These are phyloP conservation scores for Nemotelus pantherinus DNA, from an alignment of 2,888 invertebrate species.

Conservation along the genomic window DNA sequence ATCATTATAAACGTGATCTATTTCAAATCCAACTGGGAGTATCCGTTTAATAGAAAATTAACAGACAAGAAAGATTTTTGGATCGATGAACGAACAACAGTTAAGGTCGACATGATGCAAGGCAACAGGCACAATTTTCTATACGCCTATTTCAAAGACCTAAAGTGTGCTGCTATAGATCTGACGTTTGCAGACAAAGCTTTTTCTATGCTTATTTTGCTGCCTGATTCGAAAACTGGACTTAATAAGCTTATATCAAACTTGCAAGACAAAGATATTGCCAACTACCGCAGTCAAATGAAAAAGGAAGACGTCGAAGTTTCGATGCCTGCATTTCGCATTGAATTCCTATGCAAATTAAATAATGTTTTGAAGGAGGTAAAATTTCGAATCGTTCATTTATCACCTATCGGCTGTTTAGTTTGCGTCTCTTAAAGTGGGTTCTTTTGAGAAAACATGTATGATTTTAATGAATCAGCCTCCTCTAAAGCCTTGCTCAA, in stretches of 20 bases:
- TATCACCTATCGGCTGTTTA: too few relatives aligned
- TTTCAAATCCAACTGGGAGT: conserved; percentile 83
- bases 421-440: too few relatives aligned
- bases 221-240: conserved; percentile 76
- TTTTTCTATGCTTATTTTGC: conserved; percentile 78
- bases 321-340: conserved; percentile 79
- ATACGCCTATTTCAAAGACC: conserved; percentile 65
- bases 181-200: conserved; percentile 76
- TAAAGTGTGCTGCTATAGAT: conserved; percentile 72
- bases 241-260: conserved; percentile 71
- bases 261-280: conserved; percentile 68
- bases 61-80: conserved; percentile 75
- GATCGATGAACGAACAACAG: conserved; percentile 65
- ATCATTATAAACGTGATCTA: conserved; percentile 88
- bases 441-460: too few relatives aligned
- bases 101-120: conserved; percentile 76
- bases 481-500: too few relatives aligned
- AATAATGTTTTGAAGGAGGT: conserved; percentile 73
- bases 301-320: conserved; percentile 69
- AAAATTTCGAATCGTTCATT: conserved; percentile 52
- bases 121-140: conserved; percentile 63
- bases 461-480: too few relatives aligned
- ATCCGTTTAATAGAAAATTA: conserved; percentile 69
- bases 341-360: conserved; percentile 78
- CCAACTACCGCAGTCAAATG: conserved; percentile 67